Conservation (phyloP, 2,888 invertebrate species). For the Tenodera sinensis region DNA sequence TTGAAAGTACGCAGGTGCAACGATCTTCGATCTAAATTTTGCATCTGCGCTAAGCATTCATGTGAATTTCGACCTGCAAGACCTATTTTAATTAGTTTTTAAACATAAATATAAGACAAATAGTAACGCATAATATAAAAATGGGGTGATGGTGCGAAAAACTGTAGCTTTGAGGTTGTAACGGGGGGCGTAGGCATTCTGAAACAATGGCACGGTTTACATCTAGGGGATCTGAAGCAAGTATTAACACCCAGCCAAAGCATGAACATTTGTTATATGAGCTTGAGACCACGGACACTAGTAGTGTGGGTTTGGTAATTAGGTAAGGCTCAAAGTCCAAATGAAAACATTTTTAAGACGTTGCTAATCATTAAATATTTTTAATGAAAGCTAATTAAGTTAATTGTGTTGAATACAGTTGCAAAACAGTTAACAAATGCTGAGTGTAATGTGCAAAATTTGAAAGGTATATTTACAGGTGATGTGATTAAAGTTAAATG, state of each 20-base stretch:
- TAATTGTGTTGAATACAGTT: no score
- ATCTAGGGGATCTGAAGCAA: slow-evolving; percentile 25
- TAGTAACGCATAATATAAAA: not conserved
- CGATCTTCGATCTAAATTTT: slow-evolving; percentile 28
- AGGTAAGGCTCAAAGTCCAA: slow-evolving; percentile 39
- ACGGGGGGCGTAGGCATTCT: not conserved
- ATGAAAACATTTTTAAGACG: no score
- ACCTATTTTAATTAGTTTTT: not conserved
- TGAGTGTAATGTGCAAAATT: no score
- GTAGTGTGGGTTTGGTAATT: slow-evolving; percentile 47
- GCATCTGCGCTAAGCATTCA: slow-evolving; percentile 23
- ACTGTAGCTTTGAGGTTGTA: not conserved
- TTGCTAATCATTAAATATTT: no score
- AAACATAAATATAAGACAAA: not conserved
- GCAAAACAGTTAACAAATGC: no score
- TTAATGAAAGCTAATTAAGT: no score
- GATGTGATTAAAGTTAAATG: no score
- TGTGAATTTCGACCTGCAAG: not conserved
- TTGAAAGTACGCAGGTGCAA: slow-evolving; percentile 26
- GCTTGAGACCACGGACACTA: slow-evolving; percentile 47
- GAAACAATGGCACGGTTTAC: slow-evolving; percentile 12
- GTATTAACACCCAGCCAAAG: slow-evolving; percentile 37
- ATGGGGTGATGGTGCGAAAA: not conserved
- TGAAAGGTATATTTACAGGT: no score
- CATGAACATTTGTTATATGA: slow-evolving; percentile 48